Base-by-base conservation (phyloP, 2,113 vertebrate genomes). In the Lepus europaeus region DNA sequence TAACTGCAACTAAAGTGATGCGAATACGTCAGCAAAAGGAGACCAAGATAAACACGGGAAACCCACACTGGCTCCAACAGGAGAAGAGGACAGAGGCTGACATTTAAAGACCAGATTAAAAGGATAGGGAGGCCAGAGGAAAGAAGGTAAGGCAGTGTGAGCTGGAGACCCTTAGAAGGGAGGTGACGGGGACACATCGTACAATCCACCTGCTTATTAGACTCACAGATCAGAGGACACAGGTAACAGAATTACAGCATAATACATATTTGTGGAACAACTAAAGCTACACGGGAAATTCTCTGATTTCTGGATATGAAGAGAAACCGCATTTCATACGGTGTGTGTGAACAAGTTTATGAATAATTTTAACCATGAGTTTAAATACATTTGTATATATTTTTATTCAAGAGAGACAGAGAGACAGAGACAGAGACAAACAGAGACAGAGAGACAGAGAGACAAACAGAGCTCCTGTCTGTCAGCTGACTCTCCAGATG, bases 101-200 rank as follows among this genome's bases (percentile, higher is more conserved):
- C 95, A 95, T 97, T 97, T 96, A 96, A 91, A 97, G 94, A 95
- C 87, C 93, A 96, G 96, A 97, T 95, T 66, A 64, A 89, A 95
- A 81, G 91, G 95, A 96, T 69, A 95, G 68, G 64, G 86, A 93
- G 51, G 16, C 39, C 2, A 79, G 80, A 88, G 85, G 89, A 83
- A 74, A 93, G 45, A 45, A 45, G 45, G 95, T 59, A 53, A 96
- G 93, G 79, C 3, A 17, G 63, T 66, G 95, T 74, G 81, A 25
- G 49, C 64, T 22, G 31, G 69, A 89, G 61, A 80, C 61, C 88
- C 66, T 80, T 7, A n/a, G 79, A 76, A 86, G 63, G 36, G 53
- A 90, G 69, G 5, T 2, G 49, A 20, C 49, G 59, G 56, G 77
- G 82, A 82, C 66, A 72, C 91, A 74, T 1, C 19, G 70, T 70